Evolutionary conservation across 1,140 invertebrate species (phyloP).

Genomic region (Pogonomyrmex californicus): DNA sequence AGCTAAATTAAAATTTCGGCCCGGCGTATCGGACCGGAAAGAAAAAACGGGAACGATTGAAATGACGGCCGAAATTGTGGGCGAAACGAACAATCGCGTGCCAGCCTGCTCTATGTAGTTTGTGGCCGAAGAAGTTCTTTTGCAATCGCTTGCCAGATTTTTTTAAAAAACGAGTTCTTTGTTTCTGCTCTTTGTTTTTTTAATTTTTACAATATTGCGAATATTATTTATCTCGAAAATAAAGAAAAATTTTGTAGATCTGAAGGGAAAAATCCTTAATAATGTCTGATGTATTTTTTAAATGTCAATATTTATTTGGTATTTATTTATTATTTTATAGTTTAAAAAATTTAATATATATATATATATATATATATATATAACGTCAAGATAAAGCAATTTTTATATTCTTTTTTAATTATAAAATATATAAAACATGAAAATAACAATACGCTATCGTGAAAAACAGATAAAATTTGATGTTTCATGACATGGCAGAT

Average conservation of each 20-base stretch:
- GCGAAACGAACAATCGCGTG: slow-evolving; percentile 52
- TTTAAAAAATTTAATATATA: not conserved
- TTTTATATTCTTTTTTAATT: not conserved
- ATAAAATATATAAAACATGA: not conserved
- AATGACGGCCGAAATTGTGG: slow-evolving; percentile 55
- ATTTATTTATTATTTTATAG: not conserved
- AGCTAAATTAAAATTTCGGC: slow-evolving; percentile 69
- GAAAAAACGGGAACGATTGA: slow-evolving; percentile 59
- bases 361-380: not conserved
- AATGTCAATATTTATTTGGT: not conserved
- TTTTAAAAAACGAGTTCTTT: not conserved
- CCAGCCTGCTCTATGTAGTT: slow-evolving; percentile 2
- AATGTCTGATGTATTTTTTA: not conserved
- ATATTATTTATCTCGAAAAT: not conserved
- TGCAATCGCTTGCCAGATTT: not conserved
- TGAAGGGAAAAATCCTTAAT: not conserved
- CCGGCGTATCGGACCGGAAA: slow-evolving; percentile 51
- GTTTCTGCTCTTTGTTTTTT: not conserved
- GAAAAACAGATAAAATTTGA: slow-evolving; percentile 33
- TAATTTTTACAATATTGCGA: not conserved
- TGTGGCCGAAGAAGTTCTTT: slow-evolving; percentile 6
- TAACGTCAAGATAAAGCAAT: not conserved
- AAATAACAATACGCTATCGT: not conserved
- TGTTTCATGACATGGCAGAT: slow-evolving; percentile 31
- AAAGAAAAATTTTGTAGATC: slow-evolving; percentile 14